A percentile compares a stretch with the other conserved stretches of the same genome.
These are phyloP conservation scores for Danionella dracula DNA, from an alignment of 2,797 vertebrate species.

Conservation along the genomic window DNA sequence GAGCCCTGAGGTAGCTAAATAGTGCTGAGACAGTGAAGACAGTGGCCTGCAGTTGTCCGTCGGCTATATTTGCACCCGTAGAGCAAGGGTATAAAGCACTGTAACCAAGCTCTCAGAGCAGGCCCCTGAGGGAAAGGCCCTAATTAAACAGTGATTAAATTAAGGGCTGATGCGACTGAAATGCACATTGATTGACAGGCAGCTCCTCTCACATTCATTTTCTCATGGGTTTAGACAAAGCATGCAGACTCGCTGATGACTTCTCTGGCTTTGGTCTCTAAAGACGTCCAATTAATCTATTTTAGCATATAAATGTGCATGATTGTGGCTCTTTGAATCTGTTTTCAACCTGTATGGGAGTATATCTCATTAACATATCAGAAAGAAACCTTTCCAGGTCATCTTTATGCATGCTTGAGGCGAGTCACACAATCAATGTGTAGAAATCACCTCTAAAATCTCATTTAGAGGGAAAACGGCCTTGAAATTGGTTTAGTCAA, in stretches of 20 bases:
- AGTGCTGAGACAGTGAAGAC: slow-evolving; percentile 63
- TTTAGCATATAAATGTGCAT: slow-evolving; percentile 63
- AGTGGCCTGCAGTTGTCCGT: slow-evolving; percentile 51
- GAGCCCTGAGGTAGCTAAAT: slow-evolving; percentile 68
- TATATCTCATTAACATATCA: slow-evolving; percentile 7
- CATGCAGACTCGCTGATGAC: slow-evolving; percentile 31
- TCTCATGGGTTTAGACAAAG: slow-evolving; percentile 55
- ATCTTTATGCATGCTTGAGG: slow-evolving; percentile 19
- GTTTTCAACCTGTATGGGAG: slow-evolving; percentile 26
- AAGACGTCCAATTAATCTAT: slow-evolving; percentile 68
- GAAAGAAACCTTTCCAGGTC: slow-evolving; percentile 25
- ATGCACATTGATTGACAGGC: slow-evolving; percentile 66
- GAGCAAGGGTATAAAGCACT: slow-evolving; percentile 50
- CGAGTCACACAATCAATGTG: slow-evolving; percentile 7
- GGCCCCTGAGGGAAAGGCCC: slow-evolving; percentile 63
- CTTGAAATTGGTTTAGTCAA: slow-evolving; percentile 19
- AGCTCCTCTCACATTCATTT: slow-evolving; percentile 39
- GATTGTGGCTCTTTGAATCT: slow-evolving; percentile 52
- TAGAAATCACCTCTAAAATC: slow-evolving; percentile 21
- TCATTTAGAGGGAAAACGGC: slow-evolving; percentile 3
- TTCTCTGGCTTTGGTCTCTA: slow-evolving; percentile 62
- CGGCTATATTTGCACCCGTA: slow-evolving; percentile 58
- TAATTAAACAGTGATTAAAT: slow-evolving; percentile 82
- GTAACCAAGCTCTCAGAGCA: slow-evolving; percentile 63
- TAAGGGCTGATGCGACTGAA: slow-evolving; percentile 70